A percentile compares a stretch with the other conserved stretches of the same genome.
These are phyloP conservation scores for Lordiphosa fenestrarum DNA, from an alignment of 2,888 invertebrate genomes.

Conservation along the genomic window DNA sequence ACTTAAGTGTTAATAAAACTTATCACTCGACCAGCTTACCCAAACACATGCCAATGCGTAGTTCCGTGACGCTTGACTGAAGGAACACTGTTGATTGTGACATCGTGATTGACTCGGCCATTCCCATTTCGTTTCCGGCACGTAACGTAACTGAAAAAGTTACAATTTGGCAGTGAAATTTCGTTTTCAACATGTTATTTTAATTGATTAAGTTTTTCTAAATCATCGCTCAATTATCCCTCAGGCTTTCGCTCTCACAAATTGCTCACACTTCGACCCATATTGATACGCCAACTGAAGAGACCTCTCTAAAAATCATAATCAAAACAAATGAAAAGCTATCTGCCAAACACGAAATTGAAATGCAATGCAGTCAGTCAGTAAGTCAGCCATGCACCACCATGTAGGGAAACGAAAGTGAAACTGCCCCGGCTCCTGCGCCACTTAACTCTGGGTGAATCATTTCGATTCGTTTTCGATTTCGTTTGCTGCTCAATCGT, in stretches of 20 bases:
- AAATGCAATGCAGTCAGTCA: slow-evolving; percentile 60
- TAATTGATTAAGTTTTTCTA: slow-evolving; percentile 39
- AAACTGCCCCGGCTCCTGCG: slow-evolving; percentile 39
- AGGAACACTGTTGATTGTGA: slow-evolving; percentile 28
- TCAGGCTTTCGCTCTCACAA: slow-evolving; percentile 50
- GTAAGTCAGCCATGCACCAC: slow-evolving; percentile 17
- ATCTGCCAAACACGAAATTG: slow-evolving; percentile 37
- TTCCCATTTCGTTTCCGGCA: slow-evolving; percentile 57
- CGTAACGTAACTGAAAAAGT: slow-evolving; percentile 62
- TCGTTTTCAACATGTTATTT: slow-evolving; percentile 45
- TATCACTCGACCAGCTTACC: background rate
- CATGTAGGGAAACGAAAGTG: slow-evolving; percentile 67
- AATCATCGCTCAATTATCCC: slow-evolving; percentile 27
- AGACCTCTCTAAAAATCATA: slow-evolving; percentile 53
- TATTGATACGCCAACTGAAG: slow-evolving; percentile 59
- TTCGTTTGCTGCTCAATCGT: slow-evolving; percentile 53
- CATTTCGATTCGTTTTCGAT: slow-evolving; percentile 61
- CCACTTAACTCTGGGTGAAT: slow-evolving; percentile 13
- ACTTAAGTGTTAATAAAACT: background rate
- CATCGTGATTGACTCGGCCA: slow-evolving; percentile 42
- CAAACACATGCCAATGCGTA: slow-evolving; percentile 44
- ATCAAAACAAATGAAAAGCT: slow-evolving; percentile 28
- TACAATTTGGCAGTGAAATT: slow-evolving; percentile 69
- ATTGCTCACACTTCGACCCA: slow-evolving; percentile 35
- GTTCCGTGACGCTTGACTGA: slow-evolving; percentile 38